Evolutionary conservation across 2,113 vertebrate species (phyloP), one percentile per base, ranked within the genome.

Genomic region (Rhinopithecus roxellana): DNA sequence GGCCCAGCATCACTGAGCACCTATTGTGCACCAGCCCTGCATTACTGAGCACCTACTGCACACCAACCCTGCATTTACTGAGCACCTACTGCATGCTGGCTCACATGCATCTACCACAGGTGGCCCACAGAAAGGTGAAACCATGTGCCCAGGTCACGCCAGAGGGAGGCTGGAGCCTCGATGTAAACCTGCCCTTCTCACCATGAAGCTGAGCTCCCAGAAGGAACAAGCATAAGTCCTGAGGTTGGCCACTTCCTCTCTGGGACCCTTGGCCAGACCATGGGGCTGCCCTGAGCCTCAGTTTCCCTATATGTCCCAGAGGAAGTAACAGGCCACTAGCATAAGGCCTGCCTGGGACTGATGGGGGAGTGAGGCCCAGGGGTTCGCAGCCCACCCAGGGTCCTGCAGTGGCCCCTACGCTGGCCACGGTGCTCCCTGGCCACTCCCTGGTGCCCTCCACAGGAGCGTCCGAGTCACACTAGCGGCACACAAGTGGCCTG

Each of bases 401-500:
- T 48, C 50, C 20, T 12, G 3, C 16, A 1, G 7, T 32, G 7
- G 43, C 59, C 74, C 48, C 8, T 9, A 74, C 1, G 0, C 35
- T 27, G 22, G 32, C 57, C 12, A 2, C 20, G 0, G 20, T 14
- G 27, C 59, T 20, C 59, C 43, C 72, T 4, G 27, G 43, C 25
- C 74, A 17, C 6, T 27, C 25, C 74, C 43, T 48, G 25, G 3
- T 32, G 43, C 43, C 27, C 75, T 74, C 43, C 27, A 30, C 2
- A 0, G 10, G 64, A 64, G 61, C 11, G 5, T 64, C 22, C 57
- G 27, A 13, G 59, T 61, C 59, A 59, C 30, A 40, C 52, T 32
- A 25, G 13, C 1, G 0, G 64, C 25, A 16, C 6, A 3, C 38
- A 4, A 8, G 1, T 3, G 14, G 22, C 61, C 2, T 1, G 6